Evolutionary conservation across 2,113 vertebrate species (phyloP).

Genomic region (Meles meles): DNA sequence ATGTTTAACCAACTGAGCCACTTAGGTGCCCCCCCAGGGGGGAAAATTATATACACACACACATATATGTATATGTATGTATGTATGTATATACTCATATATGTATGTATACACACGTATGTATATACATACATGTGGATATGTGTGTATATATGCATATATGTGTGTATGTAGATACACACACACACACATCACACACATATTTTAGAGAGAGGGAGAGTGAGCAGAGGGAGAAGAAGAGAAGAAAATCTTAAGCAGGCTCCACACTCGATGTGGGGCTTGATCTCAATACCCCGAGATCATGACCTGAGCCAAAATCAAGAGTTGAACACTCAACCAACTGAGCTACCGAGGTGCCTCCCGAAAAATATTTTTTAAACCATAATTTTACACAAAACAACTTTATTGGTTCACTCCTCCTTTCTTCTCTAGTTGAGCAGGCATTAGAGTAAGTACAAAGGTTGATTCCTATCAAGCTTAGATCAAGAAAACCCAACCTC

Average conservation of each 20-base stretch:
- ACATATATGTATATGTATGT: not conserved
- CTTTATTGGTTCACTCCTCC: not conserved
- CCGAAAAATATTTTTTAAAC: not conserved
- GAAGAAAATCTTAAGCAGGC: not conserved
- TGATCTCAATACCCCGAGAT: not conserved
- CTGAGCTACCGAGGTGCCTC: not conserved
- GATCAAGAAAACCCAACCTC: constrained; percentile 16
- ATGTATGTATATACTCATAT: no score
- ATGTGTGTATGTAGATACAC: rapidly evolving
- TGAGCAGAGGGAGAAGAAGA: not conserved
- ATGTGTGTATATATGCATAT: no score
- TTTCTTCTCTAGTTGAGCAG: not conserved
- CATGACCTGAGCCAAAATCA: not conserved
- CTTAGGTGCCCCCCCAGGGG: not conserved
- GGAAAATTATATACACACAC: no score
- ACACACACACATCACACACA: no score
- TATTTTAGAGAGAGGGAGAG: not conserved
- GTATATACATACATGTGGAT: no score
- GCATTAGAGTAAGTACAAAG: not conserved
- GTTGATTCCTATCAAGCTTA: not conserved
- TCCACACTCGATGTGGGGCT: not conserved
- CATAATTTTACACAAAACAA: not conserved
- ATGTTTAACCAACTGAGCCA: not conserved
- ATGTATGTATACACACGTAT: no score
- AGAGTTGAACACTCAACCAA: not conserved